A percentile compares a stretch with the other conserved stretches of the same genome.
Conservation (phyloP, 2,888 invertebrate genomes). For the Tridacna crocea region DNA sequence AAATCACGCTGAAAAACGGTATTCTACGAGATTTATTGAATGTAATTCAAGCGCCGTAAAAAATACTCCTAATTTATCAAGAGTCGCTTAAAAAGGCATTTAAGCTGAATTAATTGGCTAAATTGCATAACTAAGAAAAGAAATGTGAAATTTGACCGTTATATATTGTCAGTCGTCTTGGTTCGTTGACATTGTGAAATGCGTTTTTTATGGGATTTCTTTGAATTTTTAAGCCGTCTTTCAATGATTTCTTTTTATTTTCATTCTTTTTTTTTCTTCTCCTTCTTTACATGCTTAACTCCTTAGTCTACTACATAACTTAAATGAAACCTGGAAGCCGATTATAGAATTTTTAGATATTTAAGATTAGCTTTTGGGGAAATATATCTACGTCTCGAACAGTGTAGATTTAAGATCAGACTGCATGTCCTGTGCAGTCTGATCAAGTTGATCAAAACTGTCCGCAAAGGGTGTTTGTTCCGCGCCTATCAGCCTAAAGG, state of each 20-base stretch:
- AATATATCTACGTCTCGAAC: too few relatives aligned
- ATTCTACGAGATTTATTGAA: slow-evolving; percentile 22
- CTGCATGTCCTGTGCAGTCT: too few relatives aligned
- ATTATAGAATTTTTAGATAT: too few relatives aligned
- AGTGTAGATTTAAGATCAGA: too few relatives aligned
- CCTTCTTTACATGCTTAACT: too few relatives aligned
- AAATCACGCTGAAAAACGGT: slow-evolving; percentile 17
- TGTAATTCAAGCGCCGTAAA: slow-evolving; percentile 22
- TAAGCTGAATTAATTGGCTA: slow-evolving; percentile 9
- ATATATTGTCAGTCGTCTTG: not conserved
- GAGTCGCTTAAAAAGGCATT: slow-evolving; percentile 23
- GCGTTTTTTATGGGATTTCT: slow-evolving; percentile 9
- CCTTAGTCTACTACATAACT: too few relatives aligned
- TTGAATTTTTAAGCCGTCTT: slow-evolving; percentile 5
- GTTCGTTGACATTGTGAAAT: slow-evolving; percentile 16
- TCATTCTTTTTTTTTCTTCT: too few relatives aligned
- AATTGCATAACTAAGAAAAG: slow-evolving; percentile 16
- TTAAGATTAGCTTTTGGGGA: too few relatives aligned
- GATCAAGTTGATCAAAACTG: too few relatives aligned
- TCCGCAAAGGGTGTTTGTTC: too few relatives aligned
- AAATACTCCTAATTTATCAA: slow-evolving; percentile 28
- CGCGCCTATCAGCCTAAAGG: too few relatives aligned
- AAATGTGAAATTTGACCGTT: slow-evolving; percentile 25
- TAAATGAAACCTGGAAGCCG: too few relatives aligned
- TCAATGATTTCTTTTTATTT: not conserved